Conservation (phyloP, 2,113 vertebrate species). For the Lethenteron camtschaticum region DNA sequence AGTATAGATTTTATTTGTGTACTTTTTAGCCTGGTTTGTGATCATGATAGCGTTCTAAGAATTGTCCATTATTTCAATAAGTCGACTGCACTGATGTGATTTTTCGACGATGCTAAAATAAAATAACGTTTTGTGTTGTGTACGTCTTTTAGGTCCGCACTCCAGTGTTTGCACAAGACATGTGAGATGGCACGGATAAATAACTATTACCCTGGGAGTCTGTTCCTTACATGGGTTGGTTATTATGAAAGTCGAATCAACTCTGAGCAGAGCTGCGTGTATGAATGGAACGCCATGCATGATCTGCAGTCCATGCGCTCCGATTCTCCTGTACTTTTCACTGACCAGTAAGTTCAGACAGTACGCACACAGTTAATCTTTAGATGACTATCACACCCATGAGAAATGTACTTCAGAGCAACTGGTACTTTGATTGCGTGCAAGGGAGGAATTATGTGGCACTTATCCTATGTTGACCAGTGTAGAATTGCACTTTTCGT, state of each 20-base stretch:
- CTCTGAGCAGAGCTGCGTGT: conserved; percentile 69
- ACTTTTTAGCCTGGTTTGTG: too few species aligned
- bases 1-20: too few species aligned
- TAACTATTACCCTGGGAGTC: conserved; percentile 88
- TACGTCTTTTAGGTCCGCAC: conserved; percentile 46
- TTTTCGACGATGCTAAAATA: not conserved
- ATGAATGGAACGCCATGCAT: conserved; percentile 94
- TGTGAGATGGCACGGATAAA: conserved; percentile 76
- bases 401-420: too few species aligned
- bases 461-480: too few species aligned
- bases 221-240: conserved; percentile 93
- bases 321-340: conserved; percentile 73
- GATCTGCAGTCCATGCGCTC: conserved; percentile 84
- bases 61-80: too few species aligned
- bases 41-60: too few species aligned
- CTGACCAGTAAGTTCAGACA: conserved; percentile 52
- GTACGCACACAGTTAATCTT: too few species aligned
- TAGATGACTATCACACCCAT: too few species aligned
- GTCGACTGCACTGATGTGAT: too few species aligned
- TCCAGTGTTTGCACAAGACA: conserved; percentile 89
- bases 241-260: conserved; percentile 89
- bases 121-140: not conserved
- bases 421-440: too few species aligned
- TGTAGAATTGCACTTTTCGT: too few species aligned
- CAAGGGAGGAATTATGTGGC: too few species aligned